Evolutionary conservation across 92 coral and sea anemone species (phyloP).

Genomic region (Porites lobata): DNA sequence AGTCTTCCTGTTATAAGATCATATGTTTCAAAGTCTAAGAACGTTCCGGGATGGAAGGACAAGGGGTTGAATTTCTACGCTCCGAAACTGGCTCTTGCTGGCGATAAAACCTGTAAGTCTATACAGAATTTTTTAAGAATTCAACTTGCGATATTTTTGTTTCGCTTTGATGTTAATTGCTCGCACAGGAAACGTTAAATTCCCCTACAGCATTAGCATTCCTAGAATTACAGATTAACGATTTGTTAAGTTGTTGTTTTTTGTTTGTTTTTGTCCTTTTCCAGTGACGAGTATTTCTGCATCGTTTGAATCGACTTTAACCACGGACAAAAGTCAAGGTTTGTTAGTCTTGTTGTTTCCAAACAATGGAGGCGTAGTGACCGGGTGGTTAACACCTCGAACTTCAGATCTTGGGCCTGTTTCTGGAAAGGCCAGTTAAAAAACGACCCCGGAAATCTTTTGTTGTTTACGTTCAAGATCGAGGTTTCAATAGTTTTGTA

Average conservation of each 20-base stretch:
- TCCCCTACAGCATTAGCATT: background rate
- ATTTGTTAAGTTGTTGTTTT: background rate
- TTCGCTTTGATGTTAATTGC: background rate
- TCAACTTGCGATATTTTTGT: background rate
- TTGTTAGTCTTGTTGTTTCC: background rate
- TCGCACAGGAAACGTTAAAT: too few species aligned
- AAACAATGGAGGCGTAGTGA: too few species aligned
- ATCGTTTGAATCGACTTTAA: constrained; percentile 72
- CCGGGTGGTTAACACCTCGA: too few species aligned
- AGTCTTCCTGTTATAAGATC: constrained; percentile 95
- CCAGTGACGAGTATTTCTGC: constrained; percentile 59
- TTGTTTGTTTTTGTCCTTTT: background rate
- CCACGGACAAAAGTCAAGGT: constrained; percentile 69
- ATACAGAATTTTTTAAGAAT: background rate
- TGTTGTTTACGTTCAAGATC: too few species aligned
- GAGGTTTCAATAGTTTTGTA: too few species aligned
- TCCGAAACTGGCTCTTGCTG: constrained; percentile 5
- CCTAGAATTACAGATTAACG: background rate
- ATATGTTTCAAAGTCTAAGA: constrained; percentile 76
- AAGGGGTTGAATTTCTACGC: constrained; percentile 93
- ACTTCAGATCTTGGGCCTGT: background rate
- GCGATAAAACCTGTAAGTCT: constrained; percentile 35
- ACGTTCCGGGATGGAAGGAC: constrained; percentile 92
- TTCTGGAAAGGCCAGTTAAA: background rate
- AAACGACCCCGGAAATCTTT: too few species aligned